Conservation (phyloP, 2,113 vertebrate species). For the Todiramphus saurophagus region DNA sequence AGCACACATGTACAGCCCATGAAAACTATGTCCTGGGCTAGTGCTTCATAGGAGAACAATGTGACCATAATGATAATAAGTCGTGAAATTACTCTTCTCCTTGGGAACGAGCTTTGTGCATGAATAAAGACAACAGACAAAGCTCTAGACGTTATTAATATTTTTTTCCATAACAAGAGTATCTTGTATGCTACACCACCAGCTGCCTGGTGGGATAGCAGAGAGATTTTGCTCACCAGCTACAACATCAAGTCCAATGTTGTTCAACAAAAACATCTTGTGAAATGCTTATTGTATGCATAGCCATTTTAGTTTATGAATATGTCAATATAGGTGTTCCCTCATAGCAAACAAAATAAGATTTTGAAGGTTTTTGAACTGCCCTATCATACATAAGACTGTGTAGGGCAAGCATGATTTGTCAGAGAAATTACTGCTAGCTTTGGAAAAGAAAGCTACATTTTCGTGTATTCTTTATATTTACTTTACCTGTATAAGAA, state of each 20-base stretch:
- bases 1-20: not conserved
- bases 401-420: not conserved
- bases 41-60: not conserved
- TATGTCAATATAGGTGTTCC: not conserved
- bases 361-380: not conserved
- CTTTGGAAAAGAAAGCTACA: not conserved
- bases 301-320: not conserved
- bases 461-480: not conserved
- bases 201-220: not conserved
- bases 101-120: not conserved
- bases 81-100: accelerated
- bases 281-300: not conserved
- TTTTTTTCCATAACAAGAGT: not conserved
- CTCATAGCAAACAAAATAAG: not conserved
- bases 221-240: not conserved
- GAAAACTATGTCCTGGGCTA: not conserved
- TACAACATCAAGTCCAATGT: not conserved
- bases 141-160: not conserved
- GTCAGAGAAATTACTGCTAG: not conserved
- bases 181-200: not conserved
- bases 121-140: not conserved
- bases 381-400: not conserved
- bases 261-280: not conserved
- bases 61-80: not conserved
- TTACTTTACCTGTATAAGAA: not conserved